Conservation (phyloP, 2,888 invertebrate species). For the Micoletzkya japonica region DNA sequence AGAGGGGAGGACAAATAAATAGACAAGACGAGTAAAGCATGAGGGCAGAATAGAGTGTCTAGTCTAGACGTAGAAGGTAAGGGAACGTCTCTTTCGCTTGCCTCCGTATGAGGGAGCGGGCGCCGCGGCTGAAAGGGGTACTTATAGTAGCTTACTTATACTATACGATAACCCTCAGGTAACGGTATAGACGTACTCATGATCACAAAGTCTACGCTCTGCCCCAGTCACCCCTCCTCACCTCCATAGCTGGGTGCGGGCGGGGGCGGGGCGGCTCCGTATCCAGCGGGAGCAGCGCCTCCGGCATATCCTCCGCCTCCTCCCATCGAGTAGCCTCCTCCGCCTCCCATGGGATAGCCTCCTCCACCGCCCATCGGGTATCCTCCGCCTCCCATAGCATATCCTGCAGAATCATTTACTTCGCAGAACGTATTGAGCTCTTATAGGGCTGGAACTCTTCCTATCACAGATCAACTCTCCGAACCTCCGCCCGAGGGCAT, state of each 20-base stretch:
- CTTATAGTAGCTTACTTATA: neutral
- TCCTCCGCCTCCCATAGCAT: slow-evolving; percentile 21
- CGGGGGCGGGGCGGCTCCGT: slow-evolving; percentile 7
- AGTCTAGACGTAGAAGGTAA: slow-evolving; percentile 21
- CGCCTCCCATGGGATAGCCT: slow-evolving; percentile 26
- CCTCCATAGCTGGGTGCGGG: slow-evolving; percentile 20
- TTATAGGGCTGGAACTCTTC: neutral
- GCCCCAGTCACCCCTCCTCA: neutral
- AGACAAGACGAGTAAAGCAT: neutral
- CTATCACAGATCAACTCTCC: neutral
- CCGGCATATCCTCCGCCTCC: slow-evolving; percentile 27
- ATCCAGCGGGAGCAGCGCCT: slow-evolving; percentile 11
- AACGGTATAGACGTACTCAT: neutral
- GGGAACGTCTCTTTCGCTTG: slow-evolving; percentile 22
- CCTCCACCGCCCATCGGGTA: slow-evolving; percentile 19
- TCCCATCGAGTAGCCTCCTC: slow-evolving; percentile 25
- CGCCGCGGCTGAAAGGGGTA: neutral
- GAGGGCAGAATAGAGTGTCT: neutral
- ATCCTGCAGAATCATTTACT: neutral
- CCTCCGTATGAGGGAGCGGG: slow-evolving; percentile 23
- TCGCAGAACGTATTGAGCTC: neutral
- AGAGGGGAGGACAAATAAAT: neutral
- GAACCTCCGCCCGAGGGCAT: neutral
- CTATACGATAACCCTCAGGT: neutral
- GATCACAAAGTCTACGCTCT: neutral